Base-by-base conservation (phyloP, 2,888 invertebrate genomes). In the Megaustenia siamemsis region DNA sequence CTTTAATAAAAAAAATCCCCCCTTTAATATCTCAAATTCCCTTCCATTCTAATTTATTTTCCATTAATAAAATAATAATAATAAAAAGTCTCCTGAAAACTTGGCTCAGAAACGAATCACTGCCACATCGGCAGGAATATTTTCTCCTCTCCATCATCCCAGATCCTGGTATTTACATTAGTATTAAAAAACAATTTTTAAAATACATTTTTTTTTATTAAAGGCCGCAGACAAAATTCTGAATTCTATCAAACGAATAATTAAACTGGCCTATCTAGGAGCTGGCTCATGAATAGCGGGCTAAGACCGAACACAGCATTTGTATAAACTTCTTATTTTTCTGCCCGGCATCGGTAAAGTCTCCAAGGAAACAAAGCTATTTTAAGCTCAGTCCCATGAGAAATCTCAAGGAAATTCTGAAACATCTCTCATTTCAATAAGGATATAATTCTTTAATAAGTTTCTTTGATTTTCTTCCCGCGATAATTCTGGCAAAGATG, bases 371-470 rank as follows among this genome's bases (percentile, higher is more conserved):
- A 35, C 35, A 0, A 24, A 12, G 53, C 35, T 68, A 81, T 69
- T 69, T 68, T 45, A 45, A 45, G 38, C 28, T 12, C 12, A 10
- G 8, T 82, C 82, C 76, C 82, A 4, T 24, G 82, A 60, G 82
- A 82, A 71, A 60, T 68, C 43, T 43, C 10, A 66, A 82, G 76
- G 45, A 82, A 75, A 60, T 40, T 10, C n/a, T n/a, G 35, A 8
- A 71, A 45, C n/a, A 53, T 81, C 80, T 69, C 69, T 12, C 8
- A 60, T 69, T 81, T 69, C 80, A 66, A 81, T 81, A 81, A 69
- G 38, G 28, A 69, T 56, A 81, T 81, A 53, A 81, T 81, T 81
- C 80, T 81, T 81, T 81, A 81, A 81, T 81, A 81, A 53, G 53
- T 68, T 69, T 69, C 80, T 81, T 69, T 81, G 80, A 69, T 69